Evolutionary conservation across 2,797 vertebrate genomes (phyloP), one percentile per base, ranked within the genome.

Genomic region (Megalops cyprinoides): DNA sequence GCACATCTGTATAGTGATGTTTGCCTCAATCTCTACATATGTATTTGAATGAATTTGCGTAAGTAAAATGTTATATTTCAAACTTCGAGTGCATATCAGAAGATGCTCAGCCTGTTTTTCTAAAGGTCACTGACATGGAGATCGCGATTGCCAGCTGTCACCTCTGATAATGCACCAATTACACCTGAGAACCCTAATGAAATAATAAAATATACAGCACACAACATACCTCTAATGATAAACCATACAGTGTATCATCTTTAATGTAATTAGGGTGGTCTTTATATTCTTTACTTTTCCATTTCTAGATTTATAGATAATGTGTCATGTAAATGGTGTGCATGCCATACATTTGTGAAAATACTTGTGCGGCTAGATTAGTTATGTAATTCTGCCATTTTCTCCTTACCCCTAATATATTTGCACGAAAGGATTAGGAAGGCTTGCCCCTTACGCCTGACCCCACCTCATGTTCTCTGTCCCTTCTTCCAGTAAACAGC

Each of bases 381-480:
- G 67, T 42, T 71, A 71, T 44, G 34, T 20, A 71, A 71, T 71
- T 71, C 67, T n/a, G 37, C 20, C 44, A 37, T 39, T 42, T 44
- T 42, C 20, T 23, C 20, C n/a, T 1, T 71, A 23, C 34, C 1
- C 34, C 3, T 48, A 49, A 62, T 49, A 42, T 37, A 48, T 49
- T 62, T n/a, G 23, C 20, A 12, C 23, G 28, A 23, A 28, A 4
- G 9, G 1, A 46, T 75, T 42, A 75, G 42, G 62, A 74, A 14
- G 28, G 18, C 44, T 34, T 56, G 53, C 44, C 2, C 10, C 44
- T 31, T 51, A 69, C 18, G 67, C 3, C 23, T 39, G 31, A 49
- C 28, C 49, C 6, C 20, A 53, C 65, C 46, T 23, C 9, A 39
- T 37, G 8, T 37, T 39, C 3, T 31, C n/a, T n/a, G n/a, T n/a